These are phyloP conservation scores for Gibbula magus DNA, from an alignment of 2,888 invertebrate species.

Conservation along the genomic window DNA sequence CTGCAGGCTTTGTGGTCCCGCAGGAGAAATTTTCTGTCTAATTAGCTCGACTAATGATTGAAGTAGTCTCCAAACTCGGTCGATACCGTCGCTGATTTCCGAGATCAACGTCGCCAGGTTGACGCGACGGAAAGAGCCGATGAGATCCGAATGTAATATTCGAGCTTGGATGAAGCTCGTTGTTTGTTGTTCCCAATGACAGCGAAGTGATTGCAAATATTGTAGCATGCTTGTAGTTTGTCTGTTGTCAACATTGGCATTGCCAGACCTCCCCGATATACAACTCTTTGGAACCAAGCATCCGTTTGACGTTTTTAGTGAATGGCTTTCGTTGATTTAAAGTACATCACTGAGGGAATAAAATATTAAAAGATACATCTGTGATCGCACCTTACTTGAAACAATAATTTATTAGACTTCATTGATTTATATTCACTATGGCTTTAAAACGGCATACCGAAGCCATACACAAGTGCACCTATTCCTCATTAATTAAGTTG, in stretches of 20 bases:
- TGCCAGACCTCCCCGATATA: background rate
- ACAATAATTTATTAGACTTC: no score
- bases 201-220: conserved; percentile 9
- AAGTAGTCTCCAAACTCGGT: background rate
- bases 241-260: background rate
- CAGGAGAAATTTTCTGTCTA: background rate
- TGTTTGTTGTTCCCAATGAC: conserved; percentile 10
- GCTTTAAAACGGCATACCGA: no score
- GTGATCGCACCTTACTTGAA: no score
- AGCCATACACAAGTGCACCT: no score
- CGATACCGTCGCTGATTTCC: background rate
- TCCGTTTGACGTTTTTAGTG: no score
- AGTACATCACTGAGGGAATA: no score
- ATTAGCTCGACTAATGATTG: background rate
- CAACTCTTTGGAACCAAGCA: background rate
- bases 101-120: background rate
- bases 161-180: background rate
- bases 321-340: no score
- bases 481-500: no score
- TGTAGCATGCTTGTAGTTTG: background rate
- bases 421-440: no score
- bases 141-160: background rate
- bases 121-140: conserved; percentile 17
- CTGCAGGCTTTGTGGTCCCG: background rate
- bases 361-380: no score